phyloP scores from a whole-genome alignment of 2,888 invertebrate genomes.

The Dorcus parallelipipedus region DNA sequence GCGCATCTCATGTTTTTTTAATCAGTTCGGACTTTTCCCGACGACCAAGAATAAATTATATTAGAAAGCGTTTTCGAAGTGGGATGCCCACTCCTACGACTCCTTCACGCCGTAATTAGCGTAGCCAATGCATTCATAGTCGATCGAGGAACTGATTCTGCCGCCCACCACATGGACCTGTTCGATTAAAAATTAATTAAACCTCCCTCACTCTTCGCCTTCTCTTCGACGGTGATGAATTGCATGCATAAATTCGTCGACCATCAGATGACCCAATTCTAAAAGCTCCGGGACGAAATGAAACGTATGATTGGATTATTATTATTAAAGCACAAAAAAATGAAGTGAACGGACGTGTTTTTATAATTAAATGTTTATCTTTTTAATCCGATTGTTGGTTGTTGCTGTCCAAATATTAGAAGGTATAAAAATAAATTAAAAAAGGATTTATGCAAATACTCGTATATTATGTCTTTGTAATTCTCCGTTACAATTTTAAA shows the following conservation, averaged over 20 bases:
- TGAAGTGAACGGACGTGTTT: too few species aligned
- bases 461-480: too few species aligned
- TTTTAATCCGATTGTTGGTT: too few species aligned
- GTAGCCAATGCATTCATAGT: background rate
- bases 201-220: background rate
- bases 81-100: background rate
- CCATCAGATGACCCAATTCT: background rate
- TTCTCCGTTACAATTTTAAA: too few species aligned
- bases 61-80: background rate
- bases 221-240: background rate
- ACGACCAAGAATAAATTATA: background rate
- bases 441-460: too few species aligned
- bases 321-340: too few species aligned
- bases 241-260: background rate
- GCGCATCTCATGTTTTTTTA: background rate
- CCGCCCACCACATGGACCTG: background rate
- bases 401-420: too few species aligned
- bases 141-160: background rate
- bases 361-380: too few species aligned
- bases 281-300: too few species aligned
- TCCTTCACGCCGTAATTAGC: background rate
- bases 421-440: too few species aligned
- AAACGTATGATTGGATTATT: too few species aligned
- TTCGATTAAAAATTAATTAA: background rate
- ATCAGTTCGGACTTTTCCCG: background rate